Conservation (phyloP, 2,888 invertebrate species). For the Euspilapteryx auroguttella region DNA sequence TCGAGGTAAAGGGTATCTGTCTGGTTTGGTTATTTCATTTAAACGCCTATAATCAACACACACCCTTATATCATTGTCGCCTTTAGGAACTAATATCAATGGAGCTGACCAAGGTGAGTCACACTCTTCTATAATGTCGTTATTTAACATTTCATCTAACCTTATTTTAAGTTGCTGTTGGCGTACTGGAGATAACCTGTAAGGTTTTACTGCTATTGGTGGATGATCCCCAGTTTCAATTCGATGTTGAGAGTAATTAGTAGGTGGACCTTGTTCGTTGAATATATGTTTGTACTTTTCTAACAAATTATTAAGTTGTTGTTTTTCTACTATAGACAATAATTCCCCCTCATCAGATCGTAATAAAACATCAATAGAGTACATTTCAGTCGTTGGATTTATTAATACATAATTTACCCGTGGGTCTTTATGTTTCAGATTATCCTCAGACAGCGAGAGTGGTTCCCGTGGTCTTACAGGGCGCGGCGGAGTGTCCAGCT, state of each 20-base stretch:
- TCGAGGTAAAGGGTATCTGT: conserved; percentile 17
- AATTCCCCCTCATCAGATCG: background rate
- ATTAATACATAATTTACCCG: background rate
- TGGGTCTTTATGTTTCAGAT: background rate
- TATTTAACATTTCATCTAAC: conserved; percentile 5
- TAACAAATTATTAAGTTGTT: background rate
- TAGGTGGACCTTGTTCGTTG: background rate
- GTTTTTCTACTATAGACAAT: too few species aligned
- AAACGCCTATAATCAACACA: background rate
- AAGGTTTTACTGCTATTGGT: conserved; percentile 4
- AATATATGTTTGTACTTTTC: background rate
- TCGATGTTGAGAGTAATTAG: background rate
- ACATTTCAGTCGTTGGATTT: background rate
- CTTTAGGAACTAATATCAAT: conserved; percentile 2
- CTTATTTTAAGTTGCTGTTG: conserved; percentile 5
- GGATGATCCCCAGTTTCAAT: background rate
- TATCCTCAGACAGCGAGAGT: background rate
- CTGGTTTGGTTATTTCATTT: conserved; percentile 1
- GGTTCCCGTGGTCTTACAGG: background rate
- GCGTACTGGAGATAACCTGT: conserved; percentile 5
- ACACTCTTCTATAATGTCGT: conserved; percentile 5
- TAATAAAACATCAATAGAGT: background rate
- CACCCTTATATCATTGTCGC: background rate
- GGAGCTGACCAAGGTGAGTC: conserved; percentile 5
- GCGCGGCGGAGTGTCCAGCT: conserved; percentile 5